A percentile compares a stretch with the other conserved stretches of the same genome.
These are phyloP conservation scores for Zele albiditarsus DNA, from an alignment of 2,888 invertebrate species.

Conservation along the genomic window DNA sequence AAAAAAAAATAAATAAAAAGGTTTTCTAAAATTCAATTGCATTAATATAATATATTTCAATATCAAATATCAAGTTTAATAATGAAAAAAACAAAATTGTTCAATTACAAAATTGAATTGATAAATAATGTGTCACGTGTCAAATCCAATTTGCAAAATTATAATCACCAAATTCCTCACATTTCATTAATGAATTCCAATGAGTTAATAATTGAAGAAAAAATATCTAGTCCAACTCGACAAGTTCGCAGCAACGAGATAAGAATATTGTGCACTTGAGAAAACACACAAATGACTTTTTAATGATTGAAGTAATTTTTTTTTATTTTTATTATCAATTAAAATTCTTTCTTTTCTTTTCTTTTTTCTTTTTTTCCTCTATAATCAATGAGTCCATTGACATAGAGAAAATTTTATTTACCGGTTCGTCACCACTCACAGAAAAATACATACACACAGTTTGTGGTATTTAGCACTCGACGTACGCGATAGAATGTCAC, in stretches of 20 bases:
- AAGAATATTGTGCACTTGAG: neutral
- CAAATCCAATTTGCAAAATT: neutral
- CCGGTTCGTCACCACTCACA: neutral
- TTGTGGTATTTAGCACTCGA: conserved; percentile 32
- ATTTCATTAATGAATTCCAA: neutral
- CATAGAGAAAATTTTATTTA: neutral
- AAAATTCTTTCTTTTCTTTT: too few relatives aligned
- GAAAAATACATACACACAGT: neutral
- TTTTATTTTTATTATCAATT: too few relatives aligned
- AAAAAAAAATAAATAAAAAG: neutral
- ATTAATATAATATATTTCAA: too few relatives aligned
- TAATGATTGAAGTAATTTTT: neutral
- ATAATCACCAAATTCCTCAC: too few relatives aligned
- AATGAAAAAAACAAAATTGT: neutral
- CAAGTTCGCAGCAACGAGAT: neutral
- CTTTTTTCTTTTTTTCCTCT: neutral
- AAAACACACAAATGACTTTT: neutral
- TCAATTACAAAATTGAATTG: neutral
- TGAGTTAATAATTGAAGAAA: neutral
- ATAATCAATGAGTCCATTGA: neutral
- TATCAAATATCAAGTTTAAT: neutral
- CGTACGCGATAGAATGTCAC: conserved; percentile 33
- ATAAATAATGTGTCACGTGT: neutral
- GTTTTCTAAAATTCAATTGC: neutral
- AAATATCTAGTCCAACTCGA: neutral